phyloP scores from a whole-genome alignment of 1,140 invertebrate species.

The Eumaeus atala region DNA sequence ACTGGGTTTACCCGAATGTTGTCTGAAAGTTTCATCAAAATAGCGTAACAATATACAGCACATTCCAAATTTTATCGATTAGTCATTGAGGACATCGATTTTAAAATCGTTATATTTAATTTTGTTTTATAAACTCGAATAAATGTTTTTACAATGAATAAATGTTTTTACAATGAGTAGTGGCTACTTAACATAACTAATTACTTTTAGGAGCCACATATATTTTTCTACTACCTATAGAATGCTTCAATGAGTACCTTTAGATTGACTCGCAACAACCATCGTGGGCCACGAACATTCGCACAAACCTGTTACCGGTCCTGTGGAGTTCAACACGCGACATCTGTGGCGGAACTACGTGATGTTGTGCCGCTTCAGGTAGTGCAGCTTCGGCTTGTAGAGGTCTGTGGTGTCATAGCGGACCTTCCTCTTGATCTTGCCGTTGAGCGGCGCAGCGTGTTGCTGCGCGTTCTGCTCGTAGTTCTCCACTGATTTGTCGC shows the following conservation, averaged over 20 bases:
- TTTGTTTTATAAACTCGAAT: not conserved
- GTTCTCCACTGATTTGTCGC: slow-evolving; percentile 66
- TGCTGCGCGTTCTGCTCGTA: slow-evolving; percentile 49
- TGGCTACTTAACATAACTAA: not conserved
- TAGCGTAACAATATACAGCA: no score
- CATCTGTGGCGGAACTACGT: slow-evolving; percentile 15
- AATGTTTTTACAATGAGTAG: no score
- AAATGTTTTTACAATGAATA: not conserved
- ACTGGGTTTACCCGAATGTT: no score
- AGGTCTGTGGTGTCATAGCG: slow-evolving; percentile 62
- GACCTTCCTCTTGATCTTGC: slow-evolving; percentile 49
- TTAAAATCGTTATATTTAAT: no score
- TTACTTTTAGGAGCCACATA: not conserved
- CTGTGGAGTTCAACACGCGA: not conserved
- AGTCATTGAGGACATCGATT: no score
- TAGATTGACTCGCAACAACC: no score
- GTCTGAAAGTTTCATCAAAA: no score
- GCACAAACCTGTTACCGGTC: not conserved
- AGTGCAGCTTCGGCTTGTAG: slow-evolving; percentile 64
- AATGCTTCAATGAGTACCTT: no score
- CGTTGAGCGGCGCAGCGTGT: slow-evolving; percentile 30
- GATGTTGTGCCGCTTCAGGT: slow-evolving; percentile 48
- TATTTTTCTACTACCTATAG: no score
- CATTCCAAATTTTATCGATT: no score
- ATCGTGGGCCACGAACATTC: not conserved